Evolutionary conservation across 2,113 vertebrate species (phyloP), one percentile per base, ranked within the genome.

Genomic region (Salvelinus namaycush): DNA sequence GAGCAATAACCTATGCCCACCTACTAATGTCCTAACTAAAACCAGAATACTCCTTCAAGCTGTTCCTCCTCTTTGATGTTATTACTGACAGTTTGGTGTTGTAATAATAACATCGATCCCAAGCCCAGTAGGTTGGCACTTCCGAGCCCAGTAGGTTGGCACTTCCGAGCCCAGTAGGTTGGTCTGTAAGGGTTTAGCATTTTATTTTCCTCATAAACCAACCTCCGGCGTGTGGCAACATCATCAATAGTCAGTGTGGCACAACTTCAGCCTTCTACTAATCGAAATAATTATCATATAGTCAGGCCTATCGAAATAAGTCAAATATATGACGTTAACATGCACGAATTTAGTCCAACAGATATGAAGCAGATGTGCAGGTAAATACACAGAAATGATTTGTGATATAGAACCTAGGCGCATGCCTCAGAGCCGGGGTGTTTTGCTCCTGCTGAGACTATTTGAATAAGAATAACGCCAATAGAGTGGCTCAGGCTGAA

Each of bases 391-490:
- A n/a, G 27, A 72, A 72, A 81, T 82, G 84, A 89, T 89, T 87
- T 86, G 88, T 81, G 62, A 68, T 77, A 76, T 65, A 66, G 68
- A 86, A 84, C 81, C 66, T 79, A 76, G 74, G 79, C 92, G 92
- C 93, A 94, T 95, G 93, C 89, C 87, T 91, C 92, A 91, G 91
- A 60, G 51, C 4, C 82, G 93, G 93, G 92, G 95, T 92, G 94
- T 94, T 95, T 95, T 96, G 93, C 95, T 96, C 97, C 95, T 80
- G 96, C 97, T 96, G 97, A 77, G 96, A 93, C 88, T 94, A 97
- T 97, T 96, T 97, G 97, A 98, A 98, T 97, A 95, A 97, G 95
- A 96, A 97, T 94, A 97, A 95, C 94, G 92, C 94, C 94, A 94
- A 92, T 92, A 95, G 96, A 98, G 96, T 95, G 96, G 96, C 96